Conservation (phyloP, 2,888 invertebrate genomes). For the Pyrgus malvae region DNA sequence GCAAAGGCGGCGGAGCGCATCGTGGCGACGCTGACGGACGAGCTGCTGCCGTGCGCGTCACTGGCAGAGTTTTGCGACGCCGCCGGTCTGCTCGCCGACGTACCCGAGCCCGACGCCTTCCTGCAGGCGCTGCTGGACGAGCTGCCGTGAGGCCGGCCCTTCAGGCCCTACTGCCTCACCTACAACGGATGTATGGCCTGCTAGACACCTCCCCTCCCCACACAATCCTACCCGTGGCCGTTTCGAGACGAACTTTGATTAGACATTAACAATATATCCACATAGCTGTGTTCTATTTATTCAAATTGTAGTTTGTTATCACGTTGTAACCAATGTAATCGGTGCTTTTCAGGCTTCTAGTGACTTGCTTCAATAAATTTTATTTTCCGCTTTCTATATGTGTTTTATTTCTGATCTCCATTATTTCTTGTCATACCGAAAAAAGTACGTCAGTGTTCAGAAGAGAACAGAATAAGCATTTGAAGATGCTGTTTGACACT, state of each 20-base stretch:
- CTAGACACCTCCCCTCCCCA: conserved; percentile 34
- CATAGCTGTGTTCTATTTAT: conserved; percentile 5
- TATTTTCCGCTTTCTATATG: conserved; percentile 39
- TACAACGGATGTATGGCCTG: conserved; percentile 58
- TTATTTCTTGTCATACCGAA: background rate
- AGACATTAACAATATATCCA: background rate
- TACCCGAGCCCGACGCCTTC: conserved; percentile 83
- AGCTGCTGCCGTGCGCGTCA: conserved; percentile 93
- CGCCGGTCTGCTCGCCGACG: conserved; percentile 87
- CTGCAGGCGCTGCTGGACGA: conserved; percentile 56
- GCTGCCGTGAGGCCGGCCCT: conserved; percentile 58
- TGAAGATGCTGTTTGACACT: too few species aligned
- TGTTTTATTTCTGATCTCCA: conserved; percentile 32
- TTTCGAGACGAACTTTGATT: background rate
- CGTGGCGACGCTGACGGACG: conserved; percentile 91
- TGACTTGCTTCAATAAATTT: conserved; percentile 40
- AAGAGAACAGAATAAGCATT: too few species aligned
- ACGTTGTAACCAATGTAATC: conserved; percentile 5
- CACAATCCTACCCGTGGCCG: background rate
- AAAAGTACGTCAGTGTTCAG: too few species aligned
- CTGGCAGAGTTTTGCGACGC: conserved; percentile 97
- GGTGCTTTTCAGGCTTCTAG: conserved; percentile 18
- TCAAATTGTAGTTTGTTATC: conserved; percentile 6
- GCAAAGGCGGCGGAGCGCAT: conserved; percentile 93
- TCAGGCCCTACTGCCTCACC: conserved; percentile 54